A percentile compares a stretch with the other conserved stretches of the same genome.
phyloP scores from a whole-genome alignment of 2,888 invertebrate species.

The Linyphia triangularis region DNA sequence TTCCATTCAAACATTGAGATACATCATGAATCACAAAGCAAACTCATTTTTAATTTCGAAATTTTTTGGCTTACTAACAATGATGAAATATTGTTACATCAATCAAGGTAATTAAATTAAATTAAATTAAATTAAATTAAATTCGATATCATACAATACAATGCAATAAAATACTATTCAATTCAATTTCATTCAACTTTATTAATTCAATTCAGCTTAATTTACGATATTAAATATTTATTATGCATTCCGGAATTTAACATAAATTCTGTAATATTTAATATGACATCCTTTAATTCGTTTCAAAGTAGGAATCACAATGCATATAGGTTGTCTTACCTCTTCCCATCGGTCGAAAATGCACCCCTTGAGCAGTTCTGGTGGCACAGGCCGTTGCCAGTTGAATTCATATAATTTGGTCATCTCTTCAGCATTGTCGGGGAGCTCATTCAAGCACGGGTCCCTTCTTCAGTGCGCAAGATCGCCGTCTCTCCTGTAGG shows the following conservation, averaged over 20 bases:
- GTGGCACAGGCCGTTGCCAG: slow-evolving; percentile 97
- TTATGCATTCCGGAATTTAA: not conserved
- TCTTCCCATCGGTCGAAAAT: slow-evolving; percentile 99
- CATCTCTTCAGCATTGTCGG: slow-evolving; percentile 82
- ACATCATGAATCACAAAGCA: too few relatives aligned
- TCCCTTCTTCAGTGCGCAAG: not conserved
- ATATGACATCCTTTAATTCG: not conserved
- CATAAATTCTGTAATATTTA: not conserved
- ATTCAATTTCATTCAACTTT: too few relatives aligned
- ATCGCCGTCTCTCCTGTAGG: not conserved
- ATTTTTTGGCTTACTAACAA: too few relatives aligned
- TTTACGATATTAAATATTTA: not conserved
- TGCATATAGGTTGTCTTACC: slow-evolving; percentile 81
- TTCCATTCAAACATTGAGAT: too few relatives aligned
- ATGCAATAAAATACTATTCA: too few relatives aligned
- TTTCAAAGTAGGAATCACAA: not conserved
- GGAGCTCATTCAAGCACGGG: not conserved
- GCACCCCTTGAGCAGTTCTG: slow-evolving; percentile 90
- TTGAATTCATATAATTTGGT: slow-evolving; percentile 99
- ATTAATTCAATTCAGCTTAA: not conserved
- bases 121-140: too few relatives aligned
- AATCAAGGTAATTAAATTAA: too few relatives aligned
- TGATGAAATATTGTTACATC: too few relatives aligned
- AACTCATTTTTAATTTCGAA: too few relatives aligned
- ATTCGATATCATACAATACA: too few relatives aligned